These are phyloP conservation scores for Lamellibrachia columna DNA, from an alignment of 2,888 invertebrate species.

Conservation along the genomic window DNA sequence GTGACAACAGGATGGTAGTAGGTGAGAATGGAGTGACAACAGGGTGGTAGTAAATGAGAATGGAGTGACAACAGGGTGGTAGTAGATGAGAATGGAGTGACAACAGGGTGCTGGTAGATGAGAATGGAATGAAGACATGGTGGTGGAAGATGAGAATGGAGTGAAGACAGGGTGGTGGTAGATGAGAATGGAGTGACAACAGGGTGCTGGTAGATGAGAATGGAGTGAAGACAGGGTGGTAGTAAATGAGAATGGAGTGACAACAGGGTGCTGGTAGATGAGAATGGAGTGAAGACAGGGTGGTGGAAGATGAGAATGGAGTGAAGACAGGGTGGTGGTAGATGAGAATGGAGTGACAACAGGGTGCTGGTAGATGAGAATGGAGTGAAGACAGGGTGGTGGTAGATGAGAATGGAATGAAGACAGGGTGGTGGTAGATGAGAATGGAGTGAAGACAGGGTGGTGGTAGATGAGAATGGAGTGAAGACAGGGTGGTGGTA, in stretches of 20 bases:
- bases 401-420: neutral
- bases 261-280: too few species aligned
- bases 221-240: neutral
- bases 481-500: neutral
- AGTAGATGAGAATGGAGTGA: neutral
- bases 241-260: neutral
- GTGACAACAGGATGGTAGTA: neutral
- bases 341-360: neutral
- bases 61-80: neutral
- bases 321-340: neutral
- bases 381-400: neutral
- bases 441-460: neutral
- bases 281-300: neutral
- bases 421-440: too few species aligned
- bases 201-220: too few species aligned
- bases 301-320: neutral
- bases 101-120: neutral
- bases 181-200: neutral
- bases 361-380: too few species aligned
- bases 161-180: neutral
- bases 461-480: neutral
- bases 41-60: neutral
- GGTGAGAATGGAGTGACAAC: neutral
- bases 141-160: too few species aligned
- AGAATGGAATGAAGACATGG: neutral